These are phyloP conservation scores for Arctopsyche grandis DNA, from an alignment of 1,140 invertebrate species.

Conservation along the genomic window DNA sequence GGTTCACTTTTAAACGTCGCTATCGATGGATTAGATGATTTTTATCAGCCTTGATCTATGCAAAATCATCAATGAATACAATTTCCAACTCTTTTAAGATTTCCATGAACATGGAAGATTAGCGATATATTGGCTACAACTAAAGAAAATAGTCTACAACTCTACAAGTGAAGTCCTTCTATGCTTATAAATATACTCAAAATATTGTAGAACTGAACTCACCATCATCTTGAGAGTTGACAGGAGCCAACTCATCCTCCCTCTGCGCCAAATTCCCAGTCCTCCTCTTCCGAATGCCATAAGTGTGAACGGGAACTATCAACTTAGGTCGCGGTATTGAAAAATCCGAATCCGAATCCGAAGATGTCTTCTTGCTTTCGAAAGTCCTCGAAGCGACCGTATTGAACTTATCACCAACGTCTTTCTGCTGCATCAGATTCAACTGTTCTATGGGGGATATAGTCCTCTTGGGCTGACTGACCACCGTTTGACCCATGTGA, in stretches of 20 bases:
- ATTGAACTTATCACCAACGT: conserved; percentile 63
- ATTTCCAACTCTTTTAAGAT: too few species aligned
- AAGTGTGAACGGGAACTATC: conserved; percentile 87
- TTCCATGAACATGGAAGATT: too few species aligned
- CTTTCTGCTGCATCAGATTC: conserved; percentile 61
- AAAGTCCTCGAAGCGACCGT: conserved; percentile 28
- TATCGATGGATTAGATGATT: too few species aligned
- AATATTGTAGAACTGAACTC: conserved; percentile 3
- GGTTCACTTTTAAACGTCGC: too few species aligned
- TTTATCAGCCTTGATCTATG: too few species aligned
- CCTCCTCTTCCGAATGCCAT: conserved; percentile 78
- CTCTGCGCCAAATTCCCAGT: conserved; percentile 76
- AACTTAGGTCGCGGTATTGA: conserved; percentile 84
- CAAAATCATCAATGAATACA: too few species aligned
- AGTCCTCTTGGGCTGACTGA: conserved; percentile 66
- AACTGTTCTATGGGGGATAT: conserved; percentile 65
- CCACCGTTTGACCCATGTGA: conserved; percentile 55
- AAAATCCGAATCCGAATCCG: conserved; percentile 72
- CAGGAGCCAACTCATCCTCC: conserved; percentile 22
- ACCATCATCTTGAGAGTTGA: conserved; percentile 6
- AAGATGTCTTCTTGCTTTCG: conserved; percentile 65
- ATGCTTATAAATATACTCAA: too few species aligned
- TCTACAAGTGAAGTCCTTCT: too few species aligned
- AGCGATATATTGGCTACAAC: too few species aligned
- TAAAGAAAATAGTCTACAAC: too few species aligned